Evolutionary conservation across 2,113 vertebrate species (phyloP).

Genomic region (Pangasianodon gigas): DNA sequence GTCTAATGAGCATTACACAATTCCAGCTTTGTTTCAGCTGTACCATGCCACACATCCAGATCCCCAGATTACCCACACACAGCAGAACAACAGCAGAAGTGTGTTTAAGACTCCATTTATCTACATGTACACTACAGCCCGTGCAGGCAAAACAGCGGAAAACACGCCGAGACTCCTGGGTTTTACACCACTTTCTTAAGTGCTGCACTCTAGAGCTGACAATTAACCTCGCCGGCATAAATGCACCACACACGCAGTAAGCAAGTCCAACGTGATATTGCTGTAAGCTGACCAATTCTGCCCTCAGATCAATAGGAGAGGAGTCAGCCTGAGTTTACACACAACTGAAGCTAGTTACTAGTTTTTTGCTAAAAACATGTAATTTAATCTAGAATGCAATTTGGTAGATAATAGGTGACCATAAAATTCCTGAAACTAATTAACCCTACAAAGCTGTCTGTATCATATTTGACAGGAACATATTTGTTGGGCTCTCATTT

Average conservation of each 20-base stretch:
- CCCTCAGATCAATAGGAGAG: background rate
- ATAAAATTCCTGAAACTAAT: background rate
- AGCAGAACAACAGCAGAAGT: constrained; percentile 3
- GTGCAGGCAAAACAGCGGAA: background rate
- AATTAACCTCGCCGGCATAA: background rate
- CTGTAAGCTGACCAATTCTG: background rate
- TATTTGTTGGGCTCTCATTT: background rate
- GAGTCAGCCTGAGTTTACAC: background rate
- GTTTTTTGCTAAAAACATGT: background rate
- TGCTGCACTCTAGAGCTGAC: constrained; percentile 1
- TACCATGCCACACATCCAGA: background rate
- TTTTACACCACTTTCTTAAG: constrained; percentile 14
- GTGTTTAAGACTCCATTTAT: constrained; percentile 46
- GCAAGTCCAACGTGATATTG: background rate
- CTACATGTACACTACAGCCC: background rate
- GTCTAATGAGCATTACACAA: background rate
- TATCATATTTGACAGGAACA: background rate
- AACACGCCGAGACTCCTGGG: background rate
- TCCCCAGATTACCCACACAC: background rate
- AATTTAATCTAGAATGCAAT: background rate
- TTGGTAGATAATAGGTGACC: background rate
- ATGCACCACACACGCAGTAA: background rate
- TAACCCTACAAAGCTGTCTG: background rate
- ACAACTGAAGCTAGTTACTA: background rate
- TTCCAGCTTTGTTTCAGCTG: background rate